phyloP scores from a whole-genome alignment of 2,797 vertebrate species.

The Neosilurus mollespiculum region DNA sequence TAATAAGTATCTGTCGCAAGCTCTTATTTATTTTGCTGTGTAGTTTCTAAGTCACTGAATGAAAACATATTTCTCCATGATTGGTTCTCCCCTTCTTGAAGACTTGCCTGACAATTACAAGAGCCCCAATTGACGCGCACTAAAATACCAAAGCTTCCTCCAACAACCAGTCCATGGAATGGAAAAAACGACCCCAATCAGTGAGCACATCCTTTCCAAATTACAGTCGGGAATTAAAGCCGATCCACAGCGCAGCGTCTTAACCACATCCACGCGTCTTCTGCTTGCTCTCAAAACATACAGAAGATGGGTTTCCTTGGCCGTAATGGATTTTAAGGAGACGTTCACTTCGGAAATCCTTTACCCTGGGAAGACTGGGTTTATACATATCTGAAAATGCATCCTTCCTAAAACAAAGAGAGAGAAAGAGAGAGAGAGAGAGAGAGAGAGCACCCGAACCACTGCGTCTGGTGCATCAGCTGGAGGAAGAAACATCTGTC shows the following conservation, averaged over 20 bases:
- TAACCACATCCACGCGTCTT: not conserved
- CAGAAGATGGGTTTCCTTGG: not conserved
- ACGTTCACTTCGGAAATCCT: not conserved
- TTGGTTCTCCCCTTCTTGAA: not conserved
- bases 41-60: not conserved
- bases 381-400: not conserved
- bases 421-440: not conserved
- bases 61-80: not conserved
- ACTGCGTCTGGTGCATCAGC: conserved; percentile 24
- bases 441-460: conserved; percentile 10
- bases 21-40: not conserved
- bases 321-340: not conserved
- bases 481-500: conserved; percentile 35
- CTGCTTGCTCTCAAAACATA: not conserved
- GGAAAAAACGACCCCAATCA: not conserved
- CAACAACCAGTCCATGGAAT: not conserved
- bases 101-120: conserved; percentile 13
- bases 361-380: not conserved
- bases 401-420: not conserved
- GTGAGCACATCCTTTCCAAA: not conserved
- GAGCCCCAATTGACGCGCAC: conserved; percentile 1
- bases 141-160: not conserved
- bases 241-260: not conserved
- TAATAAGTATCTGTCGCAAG: not conserved
- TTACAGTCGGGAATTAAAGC: not conserved